Conservation (phyloP, 1,140 invertebrate genomes). For the roundworm (Caenorhabditis elegans) region DNA sequence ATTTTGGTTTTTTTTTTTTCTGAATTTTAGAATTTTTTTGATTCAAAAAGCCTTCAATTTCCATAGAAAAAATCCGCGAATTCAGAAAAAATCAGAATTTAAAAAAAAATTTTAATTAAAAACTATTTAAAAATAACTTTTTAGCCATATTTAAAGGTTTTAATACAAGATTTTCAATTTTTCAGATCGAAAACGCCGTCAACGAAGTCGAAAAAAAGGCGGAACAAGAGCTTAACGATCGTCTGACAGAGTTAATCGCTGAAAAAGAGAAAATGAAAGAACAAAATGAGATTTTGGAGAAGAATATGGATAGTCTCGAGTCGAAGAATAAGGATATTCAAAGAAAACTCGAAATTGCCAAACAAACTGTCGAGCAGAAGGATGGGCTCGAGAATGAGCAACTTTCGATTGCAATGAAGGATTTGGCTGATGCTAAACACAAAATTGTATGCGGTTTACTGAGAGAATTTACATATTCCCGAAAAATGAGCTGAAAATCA, state of each 20-base stretch:
- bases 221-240: neutral
- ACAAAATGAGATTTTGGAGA: conserved; percentile 32
- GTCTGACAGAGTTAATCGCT: neutral
- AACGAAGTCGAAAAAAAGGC: conserved; percentile 1
- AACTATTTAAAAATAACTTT: too few species aligned
- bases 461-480: too few species aligned
- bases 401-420: neutral
- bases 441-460: neutral
- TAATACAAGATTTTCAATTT: too few species aligned
- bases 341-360: neutral
- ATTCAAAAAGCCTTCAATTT: too few species aligned
- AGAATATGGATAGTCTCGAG: conserved; percentile 7
- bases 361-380: conserved; percentile 2
- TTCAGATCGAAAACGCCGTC: conserved; percentile 14
- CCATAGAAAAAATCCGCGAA: too few species aligned
- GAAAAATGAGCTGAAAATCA: too few species aligned
- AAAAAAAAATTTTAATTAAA: too few species aligned
- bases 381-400: conserved; percentile 1
- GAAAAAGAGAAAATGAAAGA: conserved; percentile 18
- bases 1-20: too few species aligned
- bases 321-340: conserved; percentile 12
- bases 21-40: too few species aligned
- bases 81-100: too few species aligned
- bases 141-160: too few species aligned
- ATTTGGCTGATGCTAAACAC: neutral